phyloP scores from a whole-genome alignment of 2,888 invertebrate species.

The Sinotaia quadrata region DNA sequence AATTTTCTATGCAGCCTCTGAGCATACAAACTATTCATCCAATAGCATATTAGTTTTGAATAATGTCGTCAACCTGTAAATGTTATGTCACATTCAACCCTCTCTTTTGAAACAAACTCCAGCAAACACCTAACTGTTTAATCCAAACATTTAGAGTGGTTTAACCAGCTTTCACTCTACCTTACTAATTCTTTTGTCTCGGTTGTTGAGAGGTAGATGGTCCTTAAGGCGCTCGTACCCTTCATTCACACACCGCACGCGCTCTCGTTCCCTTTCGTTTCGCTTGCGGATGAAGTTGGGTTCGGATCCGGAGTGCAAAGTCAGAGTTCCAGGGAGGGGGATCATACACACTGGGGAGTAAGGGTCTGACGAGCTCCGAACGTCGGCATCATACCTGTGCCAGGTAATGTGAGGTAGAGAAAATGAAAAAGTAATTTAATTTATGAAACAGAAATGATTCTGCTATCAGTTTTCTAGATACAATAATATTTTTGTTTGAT shows the following conservation, averaged over 20 bases:
- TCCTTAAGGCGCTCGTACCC: constrained; percentile 65
- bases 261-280: constrained; percentile 69
- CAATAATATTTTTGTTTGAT: too few species aligned
- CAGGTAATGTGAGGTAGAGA: too few species aligned
- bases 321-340: constrained; percentile 62
- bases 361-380: constrained; percentile 47
- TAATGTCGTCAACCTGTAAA: not conserved
- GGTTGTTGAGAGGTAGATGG: constrained; percentile 65
- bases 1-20: too few species aligned
- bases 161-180: constrained; percentile 50
- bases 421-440: too few species aligned
- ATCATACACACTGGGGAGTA: constrained; percentile 66
- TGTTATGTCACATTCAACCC: not conserved
- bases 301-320: constrained; percentile 52
- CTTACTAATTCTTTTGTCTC: constrained; percentile 70
- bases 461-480: too few species aligned
- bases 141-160: not conserved
- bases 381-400: constrained; percentile 39
- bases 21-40: too few species aligned
- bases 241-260: constrained; percentile 71
- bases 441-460: too few species aligned
- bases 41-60: too few species aligned
- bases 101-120: not conserved
- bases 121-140: not conserved
- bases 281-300: constrained; percentile 66